A percentile compares a stretch with the other conserved stretches of the same genome.
These are phyloP conservation scores for Danio jaintianensis DNA, from an alignment of 2,797 vertebrate genomes.

Conservation along the genomic window DNA sequence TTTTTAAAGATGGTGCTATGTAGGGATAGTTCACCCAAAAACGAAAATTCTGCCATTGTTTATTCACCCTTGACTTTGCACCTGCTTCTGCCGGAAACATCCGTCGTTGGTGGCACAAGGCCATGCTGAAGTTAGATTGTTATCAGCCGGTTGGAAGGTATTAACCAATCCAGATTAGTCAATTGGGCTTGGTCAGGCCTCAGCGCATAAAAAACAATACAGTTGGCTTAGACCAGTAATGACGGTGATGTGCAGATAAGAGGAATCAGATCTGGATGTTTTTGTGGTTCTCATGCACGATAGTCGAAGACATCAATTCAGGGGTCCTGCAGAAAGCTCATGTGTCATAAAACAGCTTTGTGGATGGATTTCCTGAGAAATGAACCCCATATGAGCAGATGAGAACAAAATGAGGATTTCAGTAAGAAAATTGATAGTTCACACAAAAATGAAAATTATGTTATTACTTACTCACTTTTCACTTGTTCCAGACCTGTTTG, in stretches of 20 bases:
- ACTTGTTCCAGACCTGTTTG: too few species aligned
- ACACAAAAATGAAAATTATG: too few species aligned
- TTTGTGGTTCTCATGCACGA: constrained; percentile 47
- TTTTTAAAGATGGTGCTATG: too few species aligned
- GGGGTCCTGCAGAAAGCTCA: constrained; percentile 60
- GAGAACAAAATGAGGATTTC: constrained; percentile 55
- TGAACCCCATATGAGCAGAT: constrained; percentile 67
- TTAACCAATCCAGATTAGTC: constrained; percentile 60
- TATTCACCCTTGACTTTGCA: background rate
- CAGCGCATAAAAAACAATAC: constrained; percentile 60
- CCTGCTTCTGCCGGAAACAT: constrained; percentile 51
- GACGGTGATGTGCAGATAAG: constrained; percentile 56
- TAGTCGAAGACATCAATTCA: constrained; percentile 53
- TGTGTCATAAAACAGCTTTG: constrained; percentile 60
- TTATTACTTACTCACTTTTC: too few species aligned
- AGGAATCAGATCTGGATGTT: constrained; percentile 49
- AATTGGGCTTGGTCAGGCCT: constrained; percentile 60
- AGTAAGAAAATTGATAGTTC: background rate
- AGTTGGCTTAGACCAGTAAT: constrained; percentile 51
- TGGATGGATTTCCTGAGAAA: constrained; percentile 64
- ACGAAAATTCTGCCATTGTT: too few species aligned
- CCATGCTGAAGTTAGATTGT: constrained; percentile 55
- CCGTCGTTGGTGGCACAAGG: constrained; percentile 43
- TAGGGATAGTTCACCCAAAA: too few species aligned
- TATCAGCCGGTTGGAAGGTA: constrained; percentile 58